A percentile compares a stretch with the other conserved stretches of the same genome.
These are phyloP conservation scores for Platygyra sinensis DNA, from an alignment of 64 coral and sea anemone genomes.

Conservation along the genomic window DNA sequence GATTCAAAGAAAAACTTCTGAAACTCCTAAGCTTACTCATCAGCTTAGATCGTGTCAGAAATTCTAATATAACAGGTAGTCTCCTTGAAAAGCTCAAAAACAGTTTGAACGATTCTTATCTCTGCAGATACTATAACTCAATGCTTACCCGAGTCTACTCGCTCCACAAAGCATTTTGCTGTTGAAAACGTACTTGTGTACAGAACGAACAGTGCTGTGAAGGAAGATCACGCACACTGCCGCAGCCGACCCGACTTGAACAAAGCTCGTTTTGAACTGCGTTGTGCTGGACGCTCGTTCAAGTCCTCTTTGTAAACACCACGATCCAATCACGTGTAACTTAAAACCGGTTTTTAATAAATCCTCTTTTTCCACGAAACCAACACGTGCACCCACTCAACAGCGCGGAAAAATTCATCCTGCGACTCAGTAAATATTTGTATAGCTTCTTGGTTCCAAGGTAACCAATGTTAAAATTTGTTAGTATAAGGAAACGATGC, in stretches of 20 bases:
- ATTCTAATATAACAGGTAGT: too few relatives aligned
- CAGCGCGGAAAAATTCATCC: too few relatives aligned
- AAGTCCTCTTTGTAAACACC: not conserved
- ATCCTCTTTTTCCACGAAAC: not conserved
- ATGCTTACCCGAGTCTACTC: constrained; percentile 17
- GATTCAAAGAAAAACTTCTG: too few relatives aligned
- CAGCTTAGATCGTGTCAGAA: too few relatives aligned
- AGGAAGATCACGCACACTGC: not conserved
- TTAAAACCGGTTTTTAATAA: constrained; percentile 10
- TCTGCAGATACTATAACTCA: not conserved
- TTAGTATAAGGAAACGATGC: too few relatives aligned
- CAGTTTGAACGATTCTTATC: too few relatives aligned
- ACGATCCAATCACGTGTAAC: constrained; percentile 51
- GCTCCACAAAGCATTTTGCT: constrained; percentile 17
- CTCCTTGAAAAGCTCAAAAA: too few relatives aligned
- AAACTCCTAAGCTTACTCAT: too few relatives aligned
- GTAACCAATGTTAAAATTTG: too few relatives aligned
- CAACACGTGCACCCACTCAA: too few relatives aligned
- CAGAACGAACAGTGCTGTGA: not conserved
- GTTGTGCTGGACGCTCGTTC: not conserved
- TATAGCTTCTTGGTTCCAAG: too few relatives aligned
- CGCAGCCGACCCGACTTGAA: not conserved
- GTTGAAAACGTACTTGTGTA: not conserved
- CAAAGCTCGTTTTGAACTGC: not conserved
- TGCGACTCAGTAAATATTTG: too few relatives aligned